These are phyloP conservation scores for Tethya wilhelma DNA, from an alignment of 37 sponge, comb jelly and placozoan species.

Conservation along the genomic window DNA sequence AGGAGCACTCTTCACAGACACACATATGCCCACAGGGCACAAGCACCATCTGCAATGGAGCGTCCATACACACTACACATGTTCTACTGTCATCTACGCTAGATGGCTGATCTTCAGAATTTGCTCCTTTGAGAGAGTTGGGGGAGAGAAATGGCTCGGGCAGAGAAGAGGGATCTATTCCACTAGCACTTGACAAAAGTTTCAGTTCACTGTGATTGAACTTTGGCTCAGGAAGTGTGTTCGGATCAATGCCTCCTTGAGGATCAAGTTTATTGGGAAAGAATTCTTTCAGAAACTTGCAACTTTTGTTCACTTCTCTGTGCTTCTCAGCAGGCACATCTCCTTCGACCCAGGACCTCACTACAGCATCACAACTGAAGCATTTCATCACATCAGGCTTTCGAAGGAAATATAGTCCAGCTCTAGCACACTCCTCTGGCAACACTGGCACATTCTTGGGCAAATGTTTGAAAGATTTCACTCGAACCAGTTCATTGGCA, in stretches of 20 bases:
- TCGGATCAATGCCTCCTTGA: slow-evolving; percentile 8
- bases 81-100: not conserved
- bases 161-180: not conserved
- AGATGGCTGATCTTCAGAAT: not conserved
- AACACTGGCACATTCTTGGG: slow-evolving; percentile 1
- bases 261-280: slow-evolving; percentile 15
- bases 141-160: not conserved
- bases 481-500: not conserved
- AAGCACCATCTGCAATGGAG: slow-evolving; percentile 49
- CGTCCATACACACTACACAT: slow-evolving; percentile 67
- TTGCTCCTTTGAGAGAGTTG: slow-evolving; percentile 2
- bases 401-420: slow-evolving; percentile 40
- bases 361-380: slow-evolving; percentile 14
- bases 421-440: slow-evolving; percentile 33
- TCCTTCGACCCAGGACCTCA: slow-evolving; percentile 39
- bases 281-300: slow-evolving; percentile 9
- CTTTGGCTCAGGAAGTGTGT: slow-evolving; percentile 6
- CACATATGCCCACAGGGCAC: slow-evolving; percentile 70
- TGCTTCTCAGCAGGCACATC: slow-evolving; percentile 56
- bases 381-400: slow-evolving; percentile 45
- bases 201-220: not conserved
- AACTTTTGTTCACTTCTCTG: slow-evolving; percentile 15
- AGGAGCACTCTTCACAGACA: slow-evolving; percentile 57
- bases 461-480: slow-evolving; percentile 37
- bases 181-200: not conserved